Conservation (phyloP, 2,797 vertebrate species). For the Acanthopagrus latus region DNA sequence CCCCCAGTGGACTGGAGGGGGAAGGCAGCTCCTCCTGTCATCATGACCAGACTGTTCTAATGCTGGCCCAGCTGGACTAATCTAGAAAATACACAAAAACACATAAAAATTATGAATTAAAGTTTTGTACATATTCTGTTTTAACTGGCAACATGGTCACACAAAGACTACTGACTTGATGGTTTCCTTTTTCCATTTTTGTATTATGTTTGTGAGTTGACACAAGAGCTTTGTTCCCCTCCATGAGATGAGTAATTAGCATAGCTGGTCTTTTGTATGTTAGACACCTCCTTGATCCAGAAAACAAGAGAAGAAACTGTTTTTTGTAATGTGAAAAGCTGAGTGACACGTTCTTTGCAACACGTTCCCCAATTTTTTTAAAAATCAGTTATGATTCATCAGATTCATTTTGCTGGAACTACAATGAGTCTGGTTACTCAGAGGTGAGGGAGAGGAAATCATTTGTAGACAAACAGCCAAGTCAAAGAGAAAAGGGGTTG, state of each 20-base stretch:
- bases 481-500: slow-evolving; percentile 95
- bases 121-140: slow-evolving; percentile 97
- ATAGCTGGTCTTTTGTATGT: slow-evolving; percentile 92
- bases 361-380: slow-evolving; percentile 11
- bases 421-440: slow-evolving; percentile 84
- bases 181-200: slow-evolving; percentile 79
- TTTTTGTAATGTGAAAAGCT: slow-evolving; percentile 92
- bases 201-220: slow-evolving; percentile 90
- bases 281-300: slow-evolving; percentile 89
- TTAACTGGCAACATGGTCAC: slow-evolving; percentile 93
- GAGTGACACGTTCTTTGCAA: slow-evolving; percentile 79
- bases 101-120: slow-evolving; percentile 74
- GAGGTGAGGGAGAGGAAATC: slow-evolving; percentile 79
- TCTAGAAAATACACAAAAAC: slow-evolving; percentile 75
- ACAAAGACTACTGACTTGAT: slow-evolving; percentile 95
- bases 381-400: background rate
- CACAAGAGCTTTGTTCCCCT: slow-evolving; percentile 68
- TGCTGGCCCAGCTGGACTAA: slow-evolving; percentile 92
- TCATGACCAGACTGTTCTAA: slow-evolving; percentile 86
- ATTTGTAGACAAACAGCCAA: slow-evolving; percentile 89
- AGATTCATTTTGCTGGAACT: slow-evolving; percentile 85
- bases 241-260: slow-evolving; percentile 86
- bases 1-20: slow-evolving; percentile 89
- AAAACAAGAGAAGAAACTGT: slow-evolving; percentile 72
- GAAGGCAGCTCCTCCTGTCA: slow-evolving; percentile 82